phyloP scores from a whole-genome alignment of 92 coral and sea anemone genomes.

The Paramuricea clavata region DNA sequence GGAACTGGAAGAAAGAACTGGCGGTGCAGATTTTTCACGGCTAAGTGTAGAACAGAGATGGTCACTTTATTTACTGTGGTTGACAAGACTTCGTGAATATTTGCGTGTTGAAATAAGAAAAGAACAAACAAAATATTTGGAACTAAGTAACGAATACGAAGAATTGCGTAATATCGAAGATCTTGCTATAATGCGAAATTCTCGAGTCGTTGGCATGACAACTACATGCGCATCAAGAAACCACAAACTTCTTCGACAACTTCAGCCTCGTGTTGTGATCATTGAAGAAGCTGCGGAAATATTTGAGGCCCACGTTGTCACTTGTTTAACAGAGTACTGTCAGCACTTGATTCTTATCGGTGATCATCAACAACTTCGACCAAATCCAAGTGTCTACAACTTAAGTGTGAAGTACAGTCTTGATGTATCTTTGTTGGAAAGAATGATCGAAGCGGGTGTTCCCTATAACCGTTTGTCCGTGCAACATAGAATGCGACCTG shows the following conservation, averaged over 20 bases:
- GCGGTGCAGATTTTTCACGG: background rate
- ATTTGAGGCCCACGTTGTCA: constrained; percentile 89
- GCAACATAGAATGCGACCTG: constrained; percentile 97
- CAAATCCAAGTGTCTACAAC: constrained; percentile 79
- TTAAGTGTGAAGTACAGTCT: constrained; percentile 79
- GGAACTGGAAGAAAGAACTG: background rate
- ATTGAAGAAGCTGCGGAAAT: constrained; percentile 97
- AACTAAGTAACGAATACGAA: constrained; percentile 54
- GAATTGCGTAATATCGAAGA: constrained; percentile 71
- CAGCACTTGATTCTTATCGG: constrained; percentile 92
- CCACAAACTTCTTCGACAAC: constrained; percentile 74
- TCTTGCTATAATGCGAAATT: constrained; percentile 41
- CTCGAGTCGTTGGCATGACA: constrained; percentile 68
- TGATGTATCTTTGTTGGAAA: constrained; percentile 87
- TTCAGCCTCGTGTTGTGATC: constrained; percentile 80
- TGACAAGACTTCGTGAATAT: constrained; percentile 62
- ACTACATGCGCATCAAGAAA: constrained; percentile 78
- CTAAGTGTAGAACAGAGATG: constrained; percentile 60
- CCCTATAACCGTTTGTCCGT: constrained; percentile 75
- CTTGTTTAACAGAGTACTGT: constrained; percentile 79
- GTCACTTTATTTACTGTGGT: constrained; percentile 86
- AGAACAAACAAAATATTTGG: constrained; percentile 68
- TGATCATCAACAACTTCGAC: constrained; percentile 95
- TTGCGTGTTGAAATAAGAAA: constrained; percentile 52
- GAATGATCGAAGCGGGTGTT: constrained; percentile 81